phyloP scores from a whole-genome alignment of 2,113 vertebrate species.

The Tympanuchus pallidicinctus region DNA sequence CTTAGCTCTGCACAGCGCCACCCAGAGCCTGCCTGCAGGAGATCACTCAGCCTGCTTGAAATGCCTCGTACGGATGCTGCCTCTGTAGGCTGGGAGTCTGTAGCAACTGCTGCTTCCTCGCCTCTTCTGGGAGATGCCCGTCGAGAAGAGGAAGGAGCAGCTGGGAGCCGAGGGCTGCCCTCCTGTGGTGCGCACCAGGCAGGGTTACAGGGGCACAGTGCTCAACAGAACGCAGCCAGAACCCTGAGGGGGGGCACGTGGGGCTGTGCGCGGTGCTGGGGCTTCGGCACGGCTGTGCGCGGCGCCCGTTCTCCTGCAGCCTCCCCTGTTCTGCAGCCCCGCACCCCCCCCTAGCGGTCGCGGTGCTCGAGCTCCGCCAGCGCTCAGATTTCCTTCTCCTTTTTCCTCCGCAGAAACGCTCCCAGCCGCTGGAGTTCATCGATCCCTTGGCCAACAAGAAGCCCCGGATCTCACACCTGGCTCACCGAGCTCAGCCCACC shows the following conservation, averaged over 20 bases:
- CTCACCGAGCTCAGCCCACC: conserved; percentile 82
- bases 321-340: not conserved
- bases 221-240: no score
- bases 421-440: conserved; percentile 86
- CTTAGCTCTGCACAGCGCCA: no score
- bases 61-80: no score
- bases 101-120: not conserved
- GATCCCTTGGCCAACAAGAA: conserved; percentile 93
- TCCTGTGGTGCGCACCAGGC: no score
- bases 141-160: not conserved
- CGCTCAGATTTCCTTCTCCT: rapidly evolving
- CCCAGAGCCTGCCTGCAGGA: rapidly evolving
- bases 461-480: conserved; percentile 90
- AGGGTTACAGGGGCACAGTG: no score
- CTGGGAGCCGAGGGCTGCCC: no score
- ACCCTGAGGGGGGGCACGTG: no score
- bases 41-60: not conserved
- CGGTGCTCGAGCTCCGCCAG: not conserved
- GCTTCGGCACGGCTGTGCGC: no score
- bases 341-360: conserved; percentile 56
- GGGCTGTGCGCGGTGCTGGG: no score
- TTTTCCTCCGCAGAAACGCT: conserved; percentile 84
- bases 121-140: not conserved
- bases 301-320: no score
- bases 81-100: not conserved